phyloP scores from a whole-genome alignment of 2,888 invertebrate species.

The Pterostichus niger region DNA sequence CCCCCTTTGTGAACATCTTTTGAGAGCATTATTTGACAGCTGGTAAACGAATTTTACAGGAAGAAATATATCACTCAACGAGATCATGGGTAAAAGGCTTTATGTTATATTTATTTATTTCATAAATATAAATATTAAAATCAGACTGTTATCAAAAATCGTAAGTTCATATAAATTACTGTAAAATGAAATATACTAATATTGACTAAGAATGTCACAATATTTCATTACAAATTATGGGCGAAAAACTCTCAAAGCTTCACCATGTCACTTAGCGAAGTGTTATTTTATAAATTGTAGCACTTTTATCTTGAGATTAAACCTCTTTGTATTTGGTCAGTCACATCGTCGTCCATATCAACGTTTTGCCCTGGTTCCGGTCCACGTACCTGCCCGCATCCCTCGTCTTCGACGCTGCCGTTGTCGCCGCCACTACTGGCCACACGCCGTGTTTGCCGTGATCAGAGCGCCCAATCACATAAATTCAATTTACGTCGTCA shows the following conservation, averaged over 20 bases:
- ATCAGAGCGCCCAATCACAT: slow-evolving; percentile 66
- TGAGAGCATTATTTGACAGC: too few relatives aligned
- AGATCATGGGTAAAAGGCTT: too few relatives aligned
- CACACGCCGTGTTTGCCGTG: slow-evolving; percentile 55
- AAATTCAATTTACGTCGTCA: slow-evolving; percentile 67
- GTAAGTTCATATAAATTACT: not conserved
- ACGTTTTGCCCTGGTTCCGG: slow-evolving; percentile 19
- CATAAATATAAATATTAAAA: too few relatives aligned
- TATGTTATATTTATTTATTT: too few relatives aligned
- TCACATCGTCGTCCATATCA: slow-evolving; percentile 14
- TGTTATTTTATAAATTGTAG: slow-evolving; percentile 46
- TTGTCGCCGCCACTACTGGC: not conserved
- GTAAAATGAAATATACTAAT: not conserved
- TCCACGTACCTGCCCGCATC: not conserved
- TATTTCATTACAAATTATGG: not conserved
- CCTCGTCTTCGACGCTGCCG: slow-evolving; percentile 5
- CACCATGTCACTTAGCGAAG: slow-evolving; percentile 27
- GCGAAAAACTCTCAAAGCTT: not conserved
- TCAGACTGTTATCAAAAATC: too few relatives aligned
- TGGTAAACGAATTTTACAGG: too few relatives aligned
- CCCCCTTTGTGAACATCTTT: too few relatives aligned
- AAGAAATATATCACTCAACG: too few relatives aligned
- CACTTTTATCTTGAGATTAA: slow-evolving; percentile 38
- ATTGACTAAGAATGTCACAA: not conserved
- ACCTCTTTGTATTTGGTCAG: slow-evolving; percentile 11